Conservation (phyloP, 2,888 invertebrate species). For the Anaspis maculata region DNA sequence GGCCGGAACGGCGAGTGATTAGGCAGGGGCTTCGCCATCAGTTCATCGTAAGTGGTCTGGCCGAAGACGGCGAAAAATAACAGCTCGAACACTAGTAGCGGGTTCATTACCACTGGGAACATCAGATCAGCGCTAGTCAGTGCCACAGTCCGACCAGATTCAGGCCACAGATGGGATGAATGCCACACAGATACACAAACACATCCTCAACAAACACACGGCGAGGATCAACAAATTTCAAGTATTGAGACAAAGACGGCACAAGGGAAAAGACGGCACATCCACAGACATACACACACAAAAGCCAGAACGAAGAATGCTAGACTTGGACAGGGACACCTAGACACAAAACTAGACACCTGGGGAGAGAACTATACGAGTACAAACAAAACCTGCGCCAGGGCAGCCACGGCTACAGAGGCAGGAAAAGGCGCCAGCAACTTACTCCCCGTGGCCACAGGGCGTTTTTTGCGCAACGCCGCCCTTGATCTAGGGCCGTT, state of each 20-base stretch:
- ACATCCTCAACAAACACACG: no score
- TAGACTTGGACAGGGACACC: no score
- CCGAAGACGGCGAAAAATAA: constrained; percentile 98
- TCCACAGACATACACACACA: constrained; percentile 10
- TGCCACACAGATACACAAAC: no score
- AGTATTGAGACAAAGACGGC: constrained; percentile 11
- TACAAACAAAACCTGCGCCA: no score
- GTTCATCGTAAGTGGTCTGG: constrained; percentile 79
- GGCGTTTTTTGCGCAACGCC: constrained; percentile 23
- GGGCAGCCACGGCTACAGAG: constrained; percentile 4
- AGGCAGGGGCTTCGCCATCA: constrained; percentile 65
- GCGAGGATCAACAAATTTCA: no score
- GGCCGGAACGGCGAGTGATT: constrained; percentile 64
- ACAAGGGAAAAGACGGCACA: constrained; percentile 10
- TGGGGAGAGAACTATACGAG: constrained; percentile 6
- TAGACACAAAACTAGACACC: no score
- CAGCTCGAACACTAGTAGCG: constrained; percentile 90
- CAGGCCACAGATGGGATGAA: neutral
- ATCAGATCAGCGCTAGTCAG: constrained; percentile 18
- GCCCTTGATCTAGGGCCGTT: constrained; percentile 16
- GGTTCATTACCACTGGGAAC: constrained; percentile 71
- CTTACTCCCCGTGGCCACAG: constrained; percentile 30
- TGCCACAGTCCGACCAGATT: neutral
- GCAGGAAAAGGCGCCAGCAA: no score
- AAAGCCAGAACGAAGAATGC: constrained; percentile 2